Base-by-base conservation (phyloP, 2,797 vertebrate genomes). In the Chaunax sp. region DNA sequence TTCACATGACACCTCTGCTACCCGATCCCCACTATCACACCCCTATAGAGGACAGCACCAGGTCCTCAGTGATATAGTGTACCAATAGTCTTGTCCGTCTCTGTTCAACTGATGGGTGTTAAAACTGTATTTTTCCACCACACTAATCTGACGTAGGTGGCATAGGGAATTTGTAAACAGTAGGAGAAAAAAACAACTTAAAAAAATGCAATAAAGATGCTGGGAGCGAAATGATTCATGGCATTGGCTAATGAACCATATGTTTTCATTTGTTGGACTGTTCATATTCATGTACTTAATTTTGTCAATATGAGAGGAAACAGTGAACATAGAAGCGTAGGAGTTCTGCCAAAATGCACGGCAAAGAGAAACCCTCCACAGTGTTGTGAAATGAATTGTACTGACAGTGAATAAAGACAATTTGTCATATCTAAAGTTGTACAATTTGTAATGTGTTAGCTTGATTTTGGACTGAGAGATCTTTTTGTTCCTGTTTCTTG, bases 211-310 rank as follows among this genome's bases (percentile, higher is more conserved):
- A 86, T 81, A 44, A 73, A 66, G 52, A 81, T 0, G 50, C 60
- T 68, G 58, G 62, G 53, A 85, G 75, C 68, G 56, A 78, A 78
- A 81, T 81, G 70, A 83, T 68, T 84, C 63, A 78, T 78, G 59
- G 38, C 69, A 81, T 57, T 33, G 45, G 43, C 62, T 78, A 80
- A 85, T 85, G 65, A 78, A 72, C 53, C 77, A 51, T 13, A 11
- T 40, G 20, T 60, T 61, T 75, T 57, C 45, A 59, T 49, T 71
- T 80, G 67, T 51, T 26, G 69, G 30, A 50, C 55, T 63, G 69
- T 79, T 84, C 16, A 80, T 84, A 80, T 78, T 66, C 28, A 56
- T 55, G 10, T 77, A 57, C 49, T 85, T 75, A 72, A 81, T 68
- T 62, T 53, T 6, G 6, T 72, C 45, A 54, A 79, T 69, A 59